phyloP scores from a whole-genome alignment of 2,113 vertebrate genomes.

The Cyprinodon brontotheroides region DNA sequence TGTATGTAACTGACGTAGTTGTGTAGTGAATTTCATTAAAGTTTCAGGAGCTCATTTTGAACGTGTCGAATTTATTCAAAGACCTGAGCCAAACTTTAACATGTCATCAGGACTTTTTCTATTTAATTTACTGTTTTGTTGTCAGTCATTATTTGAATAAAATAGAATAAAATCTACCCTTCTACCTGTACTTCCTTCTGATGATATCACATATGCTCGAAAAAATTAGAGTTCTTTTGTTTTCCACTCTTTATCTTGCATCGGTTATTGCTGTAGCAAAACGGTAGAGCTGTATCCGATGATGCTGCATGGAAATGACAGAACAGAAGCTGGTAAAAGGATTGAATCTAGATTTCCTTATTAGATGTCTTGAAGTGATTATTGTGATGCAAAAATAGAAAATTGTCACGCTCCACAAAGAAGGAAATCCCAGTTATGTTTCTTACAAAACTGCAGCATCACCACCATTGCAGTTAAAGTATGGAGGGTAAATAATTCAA shows the following conservation, averaged over 20 bases:
- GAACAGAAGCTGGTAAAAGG: too few species aligned
- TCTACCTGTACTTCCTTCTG: background rate
- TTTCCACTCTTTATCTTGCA: background rate
- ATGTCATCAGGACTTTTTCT: background rate
- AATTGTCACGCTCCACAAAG: background rate
- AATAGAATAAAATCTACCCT: background rate
- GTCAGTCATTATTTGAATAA: background rate
- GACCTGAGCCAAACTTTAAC: background rate
- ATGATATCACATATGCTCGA: background rate
- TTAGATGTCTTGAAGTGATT: background rate
- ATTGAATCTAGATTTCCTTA: background rate
- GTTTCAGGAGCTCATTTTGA: background rate
- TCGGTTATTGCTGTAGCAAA: background rate
- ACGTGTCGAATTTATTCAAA: background rate
- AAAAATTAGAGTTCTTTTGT: background rate
- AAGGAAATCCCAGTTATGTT: background rate
- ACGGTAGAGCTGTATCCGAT: background rate
- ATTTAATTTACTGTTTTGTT: background rate
- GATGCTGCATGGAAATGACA: background rate
- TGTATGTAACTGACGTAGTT: background rate
- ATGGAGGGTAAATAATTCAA: too few species aligned
- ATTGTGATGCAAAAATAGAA: background rate
- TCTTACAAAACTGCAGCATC: background rate
- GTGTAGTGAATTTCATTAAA: background rate
- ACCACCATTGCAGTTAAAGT: background rate